A percentile compares a stretch with the other conserved stretches of the same genome.
These are phyloP conservation scores for Danio aesculapii DNA, from an alignment of 2,797 vertebrate genomes.

Conservation along the genomic window DNA sequence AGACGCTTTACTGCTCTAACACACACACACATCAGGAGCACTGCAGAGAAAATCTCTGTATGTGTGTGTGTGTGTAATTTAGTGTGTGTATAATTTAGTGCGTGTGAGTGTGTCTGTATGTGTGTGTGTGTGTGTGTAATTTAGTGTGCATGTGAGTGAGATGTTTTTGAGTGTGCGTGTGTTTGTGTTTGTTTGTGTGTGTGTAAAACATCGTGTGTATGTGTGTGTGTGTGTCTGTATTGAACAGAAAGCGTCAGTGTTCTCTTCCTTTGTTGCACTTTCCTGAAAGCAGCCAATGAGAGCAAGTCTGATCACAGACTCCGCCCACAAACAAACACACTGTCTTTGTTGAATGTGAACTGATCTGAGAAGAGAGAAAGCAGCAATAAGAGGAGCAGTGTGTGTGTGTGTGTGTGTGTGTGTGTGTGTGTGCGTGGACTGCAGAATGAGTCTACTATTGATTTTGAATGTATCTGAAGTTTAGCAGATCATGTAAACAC, in stretches of 20 bases:
- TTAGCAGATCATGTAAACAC: not conserved
- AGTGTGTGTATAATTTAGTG: no score
- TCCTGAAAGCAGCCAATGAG: conserved; percentile 22
- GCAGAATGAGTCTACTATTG: not conserved
- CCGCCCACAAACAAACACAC: conserved; percentile 11
- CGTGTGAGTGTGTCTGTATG: not conserved
- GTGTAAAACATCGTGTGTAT: not conserved
- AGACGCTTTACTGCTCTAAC: no score
- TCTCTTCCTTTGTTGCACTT: conserved; percentile 30
- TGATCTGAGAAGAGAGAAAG: not conserved
- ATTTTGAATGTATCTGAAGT: not conserved
- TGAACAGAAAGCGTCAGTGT: not conserved
- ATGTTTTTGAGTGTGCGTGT: no score
- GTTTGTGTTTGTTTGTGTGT: no score
- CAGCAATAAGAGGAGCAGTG: conserved; percentile 26
- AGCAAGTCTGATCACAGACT: conserved; percentile 7
- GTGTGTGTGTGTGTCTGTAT: not conserved
- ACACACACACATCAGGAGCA: no score
- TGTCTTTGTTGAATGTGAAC: conserved; percentile 71
- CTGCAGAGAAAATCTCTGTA: not conserved
- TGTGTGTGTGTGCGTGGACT: not conserved
- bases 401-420: not conserved
- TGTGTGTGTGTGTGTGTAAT: not conserved
- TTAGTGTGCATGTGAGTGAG: no score
- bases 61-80: not conserved